A percentile compares a stretch with the other conserved stretches of the same genome.
phyloP scores from a whole-genome alignment of 2,113 vertebrate genomes.

The Colistium nudipinnis region DNA sequence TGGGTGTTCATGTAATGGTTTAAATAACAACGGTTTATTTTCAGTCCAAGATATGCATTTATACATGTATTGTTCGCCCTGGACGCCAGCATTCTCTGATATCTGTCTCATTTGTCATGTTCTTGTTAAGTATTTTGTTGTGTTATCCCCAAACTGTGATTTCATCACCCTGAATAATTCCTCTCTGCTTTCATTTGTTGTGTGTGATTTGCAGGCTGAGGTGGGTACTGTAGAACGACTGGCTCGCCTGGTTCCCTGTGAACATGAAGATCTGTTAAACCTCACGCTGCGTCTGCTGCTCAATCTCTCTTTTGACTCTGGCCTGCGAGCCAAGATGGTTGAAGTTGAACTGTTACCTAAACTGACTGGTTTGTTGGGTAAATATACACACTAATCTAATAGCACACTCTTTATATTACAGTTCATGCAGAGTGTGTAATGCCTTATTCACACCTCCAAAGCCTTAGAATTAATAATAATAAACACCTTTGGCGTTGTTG shows the following conservation, averaged over 20 bases:
- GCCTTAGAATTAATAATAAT: too few species aligned
- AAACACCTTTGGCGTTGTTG: too few species aligned
- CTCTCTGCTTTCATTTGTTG: not conserved
- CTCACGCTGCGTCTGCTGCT: constrained; percentile 92
- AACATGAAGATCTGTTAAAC: constrained; percentile 95
- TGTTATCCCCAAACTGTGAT: not conserved
- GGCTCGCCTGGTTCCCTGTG: constrained; percentile 92
- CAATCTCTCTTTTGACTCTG: constrained; percentile 97
- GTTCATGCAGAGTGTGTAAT: too few species aligned
- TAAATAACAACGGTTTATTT: not conserved
- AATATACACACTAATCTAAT: not conserved
- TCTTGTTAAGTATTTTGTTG: not conserved
- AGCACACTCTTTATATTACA: not conserved
- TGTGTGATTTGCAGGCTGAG: constrained; percentile 85
- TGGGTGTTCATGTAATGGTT: not conserved
- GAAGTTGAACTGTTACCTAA: constrained; percentile 95
- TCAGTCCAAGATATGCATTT: not conserved
- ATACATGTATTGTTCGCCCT: not conserved
- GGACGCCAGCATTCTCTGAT: not conserved
- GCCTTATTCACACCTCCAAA: too few species aligned
- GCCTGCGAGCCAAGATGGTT: constrained; percentile 95
- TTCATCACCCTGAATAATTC: too few species aligned
- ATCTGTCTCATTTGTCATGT: not conserved
- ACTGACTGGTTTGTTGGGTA: constrained; percentile 91
- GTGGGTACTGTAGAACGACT: constrained; percentile 92